phyloP scores from a whole-genome alignment of 2,113 vertebrate genomes.

The Ptyas mucosa region DNA sequence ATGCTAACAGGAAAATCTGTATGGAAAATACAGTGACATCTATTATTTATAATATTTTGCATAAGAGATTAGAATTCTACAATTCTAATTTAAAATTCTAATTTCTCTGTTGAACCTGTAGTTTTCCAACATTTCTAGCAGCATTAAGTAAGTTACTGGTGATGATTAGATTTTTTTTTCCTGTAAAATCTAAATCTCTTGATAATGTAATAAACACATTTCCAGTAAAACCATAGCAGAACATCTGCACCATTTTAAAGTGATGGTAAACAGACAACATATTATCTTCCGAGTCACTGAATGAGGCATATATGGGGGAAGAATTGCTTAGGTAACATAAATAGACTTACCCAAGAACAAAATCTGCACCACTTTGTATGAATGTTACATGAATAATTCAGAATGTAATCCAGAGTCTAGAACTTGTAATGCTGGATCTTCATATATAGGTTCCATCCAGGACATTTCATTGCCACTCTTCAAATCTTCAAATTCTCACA shows the following conservation, averaged over 20 bases:
- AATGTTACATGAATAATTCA: background rate
- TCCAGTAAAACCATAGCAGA: background rate
- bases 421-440: background rate
- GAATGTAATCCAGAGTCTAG: background rate
- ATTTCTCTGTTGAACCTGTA: background rate
- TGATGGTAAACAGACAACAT: background rate
- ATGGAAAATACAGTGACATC: background rate
- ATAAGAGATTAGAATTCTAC: background rate
- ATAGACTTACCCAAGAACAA: background rate
- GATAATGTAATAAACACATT: background rate
- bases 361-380: background rate
- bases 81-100: background rate
- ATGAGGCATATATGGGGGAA: background rate
- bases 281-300: background rate
- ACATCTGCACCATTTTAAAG: background rate
- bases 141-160: background rate
- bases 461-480: background rate
- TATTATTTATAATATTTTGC: background rate
- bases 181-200: background rate
- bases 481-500: background rate
- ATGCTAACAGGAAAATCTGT: background rate
- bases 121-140: background rate
- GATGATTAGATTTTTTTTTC: background rate
- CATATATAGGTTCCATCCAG: no score
- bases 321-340: conserved; percentile 6